These are phyloP conservation scores for Caradrina kadenii DNA, from an alignment of 2,888 invertebrate genomes.

Conservation along the genomic window DNA sequence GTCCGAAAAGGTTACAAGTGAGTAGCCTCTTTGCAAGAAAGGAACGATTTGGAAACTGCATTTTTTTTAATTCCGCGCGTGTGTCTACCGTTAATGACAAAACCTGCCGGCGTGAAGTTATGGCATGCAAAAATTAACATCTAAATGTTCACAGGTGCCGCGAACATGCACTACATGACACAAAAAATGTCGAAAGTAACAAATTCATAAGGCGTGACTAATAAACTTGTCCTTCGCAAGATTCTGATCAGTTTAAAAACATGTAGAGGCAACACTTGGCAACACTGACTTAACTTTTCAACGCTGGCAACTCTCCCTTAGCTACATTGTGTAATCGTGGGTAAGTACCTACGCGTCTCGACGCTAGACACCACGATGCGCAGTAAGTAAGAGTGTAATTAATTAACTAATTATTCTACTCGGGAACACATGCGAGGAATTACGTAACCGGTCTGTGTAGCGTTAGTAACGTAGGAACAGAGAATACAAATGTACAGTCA, in stretches of 20 bases:
- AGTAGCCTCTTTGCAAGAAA: not conserved
- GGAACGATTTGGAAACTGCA: not conserved
- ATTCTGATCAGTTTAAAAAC: constrained; percentile 55
- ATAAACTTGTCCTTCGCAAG: constrained; percentile 65
- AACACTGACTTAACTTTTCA: constrained; percentile 35
- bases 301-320: constrained; percentile 56
- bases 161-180: constrained; percentile 36
- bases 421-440: constrained; percentile 69
- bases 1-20: no score
- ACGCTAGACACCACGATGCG: constrained; percentile 60
- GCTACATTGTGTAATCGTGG: constrained; percentile 50
- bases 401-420: constrained; percentile 77
- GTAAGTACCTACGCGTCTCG: constrained; percentile 31
- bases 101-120: constrained; percentile 11
- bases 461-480: constrained; percentile 40
- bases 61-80: not conserved
- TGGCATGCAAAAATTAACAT: constrained; percentile 22
- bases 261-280: constrained; percentile 26
- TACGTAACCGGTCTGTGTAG: constrained; percentile 70
- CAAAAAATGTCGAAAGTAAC: constrained; percentile 55
- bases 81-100: not conserved
- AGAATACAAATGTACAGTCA: constrained; percentile 23
- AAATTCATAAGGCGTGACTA: constrained; percentile 65
- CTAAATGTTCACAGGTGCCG: constrained; percentile 19
- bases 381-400: constrained; percentile 70